A percentile compares a stretch with the other conserved stretches of the same genome.
These are phyloP conservation scores for Crenuchus spilurus DNA, from an alignment of 2,797 vertebrate species.

Conservation along the genomic window DNA sequence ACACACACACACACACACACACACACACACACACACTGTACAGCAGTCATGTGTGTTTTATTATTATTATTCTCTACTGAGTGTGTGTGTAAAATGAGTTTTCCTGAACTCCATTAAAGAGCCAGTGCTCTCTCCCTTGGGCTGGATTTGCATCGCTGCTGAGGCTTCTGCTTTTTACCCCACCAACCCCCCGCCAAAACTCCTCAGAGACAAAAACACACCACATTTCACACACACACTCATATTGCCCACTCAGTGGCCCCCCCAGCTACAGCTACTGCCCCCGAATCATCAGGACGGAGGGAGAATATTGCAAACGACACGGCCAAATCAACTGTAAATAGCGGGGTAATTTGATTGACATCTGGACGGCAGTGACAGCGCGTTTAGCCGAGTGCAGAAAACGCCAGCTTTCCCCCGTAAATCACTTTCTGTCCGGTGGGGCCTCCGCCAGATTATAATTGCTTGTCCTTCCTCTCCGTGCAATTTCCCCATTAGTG, in stretches of 20 bases:
- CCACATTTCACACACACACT: constrained; percentile 91
- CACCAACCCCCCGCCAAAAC: constrained; percentile 61
- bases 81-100: constrained; percentile 97
- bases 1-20: constrained; percentile 37
- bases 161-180: constrained; percentile 89
- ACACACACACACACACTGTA: constrained; percentile 39
- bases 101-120: constrained; percentile 99
- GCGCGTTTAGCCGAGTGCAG: constrained; percentile 83
- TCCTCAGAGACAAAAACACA: constrained; percentile 85
- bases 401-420: constrained; percentile 92
- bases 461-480: constrained; percentile 99
- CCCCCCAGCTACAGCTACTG: constrained; percentile 42
- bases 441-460: constrained; percentile 96
- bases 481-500: constrained; percentile 98
- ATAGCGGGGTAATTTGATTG: constrained; percentile 99
- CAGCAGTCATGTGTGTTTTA: constrained; percentile 40
- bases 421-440: constrained; percentile 97
- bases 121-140: constrained; percentile 90
- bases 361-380: constrained; percentile 99
- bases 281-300: constrained; percentile 66
- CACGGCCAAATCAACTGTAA: constrained; percentile 99
- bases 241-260: constrained; percentile 82
- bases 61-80: constrained; percentile 90
- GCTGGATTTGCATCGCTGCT: constrained; percentile 96
- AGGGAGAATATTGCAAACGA: constrained; percentile 97